Conservation (phyloP, 2,113 vertebrate species). For the Gymnocephalus cernua region DNA sequence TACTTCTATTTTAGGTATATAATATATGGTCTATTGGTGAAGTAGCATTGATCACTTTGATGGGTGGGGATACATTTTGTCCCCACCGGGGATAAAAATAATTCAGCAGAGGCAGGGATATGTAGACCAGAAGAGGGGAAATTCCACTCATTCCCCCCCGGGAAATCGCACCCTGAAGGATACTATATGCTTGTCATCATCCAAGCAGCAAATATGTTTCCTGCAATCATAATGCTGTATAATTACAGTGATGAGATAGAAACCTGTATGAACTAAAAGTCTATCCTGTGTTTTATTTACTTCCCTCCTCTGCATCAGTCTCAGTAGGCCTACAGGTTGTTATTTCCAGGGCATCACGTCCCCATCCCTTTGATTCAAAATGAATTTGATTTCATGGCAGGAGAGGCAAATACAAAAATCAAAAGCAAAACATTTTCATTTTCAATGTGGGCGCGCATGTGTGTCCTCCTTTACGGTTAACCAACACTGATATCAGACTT, state of each 20-base stretch:
- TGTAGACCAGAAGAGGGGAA: too few species aligned
- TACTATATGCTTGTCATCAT: background rate
- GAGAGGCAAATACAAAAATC: constrained; percentile 40
- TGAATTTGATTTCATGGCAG: constrained; percentile 30
- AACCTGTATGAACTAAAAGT: background rate
- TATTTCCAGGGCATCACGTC: background rate
- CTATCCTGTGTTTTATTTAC: background rate
- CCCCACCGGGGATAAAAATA: too few species aligned
- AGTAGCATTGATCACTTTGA: too few species aligned
- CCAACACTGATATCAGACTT: constrained; percentile 77
- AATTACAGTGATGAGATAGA: background rate
- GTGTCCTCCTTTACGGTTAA: constrained; percentile 69
- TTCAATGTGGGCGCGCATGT: constrained; percentile 44
- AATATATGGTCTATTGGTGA: too few species aligned
- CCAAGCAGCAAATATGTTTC: background rate
- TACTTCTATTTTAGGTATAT: too few species aligned
- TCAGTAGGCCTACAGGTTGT: background rate
- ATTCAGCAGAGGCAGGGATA: too few species aligned
- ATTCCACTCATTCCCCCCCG: too few species aligned
- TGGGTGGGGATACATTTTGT: too few species aligned
- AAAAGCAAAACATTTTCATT: constrained; percentile 64
- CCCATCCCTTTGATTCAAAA: constrained; percentile 8
- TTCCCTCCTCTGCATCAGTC: background rate
- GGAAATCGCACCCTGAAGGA: too few species aligned
- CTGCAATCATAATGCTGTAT: background rate